A percentile compares a stretch with the other conserved stretches of the same genome.
These are phyloP conservation scores for Microplitis deprimator DNA, from an alignment of 2,888 invertebrate species.

Conservation along the genomic window DNA sequence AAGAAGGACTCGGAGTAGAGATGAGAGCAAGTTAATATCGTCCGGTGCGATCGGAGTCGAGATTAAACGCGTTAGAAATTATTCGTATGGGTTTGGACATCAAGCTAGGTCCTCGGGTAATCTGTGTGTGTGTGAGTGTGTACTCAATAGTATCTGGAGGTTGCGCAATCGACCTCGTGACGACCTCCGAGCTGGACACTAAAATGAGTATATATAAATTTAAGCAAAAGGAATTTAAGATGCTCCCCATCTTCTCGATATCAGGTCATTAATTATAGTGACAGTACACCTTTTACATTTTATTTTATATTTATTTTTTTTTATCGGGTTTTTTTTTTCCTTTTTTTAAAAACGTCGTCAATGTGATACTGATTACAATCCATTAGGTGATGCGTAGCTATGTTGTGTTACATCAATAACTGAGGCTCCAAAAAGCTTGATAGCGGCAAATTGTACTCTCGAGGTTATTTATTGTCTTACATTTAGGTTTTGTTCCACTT, in stretches of 20 bases:
- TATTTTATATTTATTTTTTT: constrained; percentile 7
- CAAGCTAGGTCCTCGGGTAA: background rate
- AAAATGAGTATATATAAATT: constrained; percentile 15
- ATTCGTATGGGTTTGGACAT: constrained; percentile 32
- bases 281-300: constrained; percentile 20
- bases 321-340: background rate
- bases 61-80: constrained; percentile 43
- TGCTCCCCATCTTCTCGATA: constrained; percentile 24
- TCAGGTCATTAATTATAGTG: constrained; percentile 28
- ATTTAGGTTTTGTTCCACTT: background rate
- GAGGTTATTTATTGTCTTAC: background rate
- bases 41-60: constrained; percentile 39
- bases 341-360: background rate
- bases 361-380: background rate
- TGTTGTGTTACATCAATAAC: background rate
- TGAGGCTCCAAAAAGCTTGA: background rate
- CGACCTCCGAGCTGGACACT: constrained; percentile 35
- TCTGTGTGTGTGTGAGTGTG: background rate
- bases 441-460: background rate
- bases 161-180: constrained; percentile 41
- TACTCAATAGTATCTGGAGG: constrained; percentile 4
- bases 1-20: constrained; percentile 35
- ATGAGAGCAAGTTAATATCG: constrained; percentile 40
- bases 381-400: background rate
- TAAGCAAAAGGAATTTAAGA: constrained; percentile 36